A percentile compares a stretch with the other conserved stretches of the same genome.
Conservation (phyloP, 2,888 invertebrate species). For the Barypeithes pellucidus region DNA sequence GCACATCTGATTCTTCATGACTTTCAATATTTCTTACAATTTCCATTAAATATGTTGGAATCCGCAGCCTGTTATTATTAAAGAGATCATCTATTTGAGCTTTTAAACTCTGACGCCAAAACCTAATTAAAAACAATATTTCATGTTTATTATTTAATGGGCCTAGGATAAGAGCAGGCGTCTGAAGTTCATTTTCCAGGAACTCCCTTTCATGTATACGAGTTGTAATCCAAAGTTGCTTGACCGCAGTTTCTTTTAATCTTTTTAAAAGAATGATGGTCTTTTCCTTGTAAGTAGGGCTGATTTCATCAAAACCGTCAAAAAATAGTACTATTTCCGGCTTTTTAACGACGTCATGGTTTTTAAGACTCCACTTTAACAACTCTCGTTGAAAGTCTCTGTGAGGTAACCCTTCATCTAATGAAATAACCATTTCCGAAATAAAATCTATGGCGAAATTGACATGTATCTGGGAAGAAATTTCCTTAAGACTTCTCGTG, state of each 20-base stretch:
- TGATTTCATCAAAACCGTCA: conserved; percentile 49
- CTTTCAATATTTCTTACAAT: not conserved
- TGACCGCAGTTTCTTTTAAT: conserved; percentile 7
- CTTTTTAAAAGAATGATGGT: conserved; percentile 32
- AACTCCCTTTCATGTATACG: conserved; percentile 33
- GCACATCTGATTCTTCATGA: no score
- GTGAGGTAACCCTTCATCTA: not conserved
- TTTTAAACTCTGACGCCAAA: conserved; percentile 26
- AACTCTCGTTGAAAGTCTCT: conserved; percentile 34
- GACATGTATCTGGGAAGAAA: conserved; percentile 5
- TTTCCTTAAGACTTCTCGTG: conserved; percentile 36
- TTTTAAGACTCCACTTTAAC: conserved; percentile 26
- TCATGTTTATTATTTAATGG: conserved; percentile 31
- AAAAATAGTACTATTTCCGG: conserved; percentile 35
- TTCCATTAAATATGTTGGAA: not conserved
- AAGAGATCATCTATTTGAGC: not conserved
- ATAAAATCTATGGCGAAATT: conserved; percentile 37
- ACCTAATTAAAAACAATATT: conserved; percentile 29
- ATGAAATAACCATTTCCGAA: conserved; percentile 32
- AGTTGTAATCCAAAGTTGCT: conserved; percentile 43
- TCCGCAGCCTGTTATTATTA: not conserved
- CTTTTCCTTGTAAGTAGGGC: conserved; percentile 30
- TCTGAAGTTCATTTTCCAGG: conserved; percentile 32
- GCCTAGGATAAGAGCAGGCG: conserved; percentile 21
- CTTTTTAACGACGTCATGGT: not conserved